Percentiles rank a stretch among this genome's conserved stretches.
These are phyloP conservation scores for Tipula confusa DNA, from an alignment of 2,888 invertebrate genomes.

Conservation along the genomic window DNA sequence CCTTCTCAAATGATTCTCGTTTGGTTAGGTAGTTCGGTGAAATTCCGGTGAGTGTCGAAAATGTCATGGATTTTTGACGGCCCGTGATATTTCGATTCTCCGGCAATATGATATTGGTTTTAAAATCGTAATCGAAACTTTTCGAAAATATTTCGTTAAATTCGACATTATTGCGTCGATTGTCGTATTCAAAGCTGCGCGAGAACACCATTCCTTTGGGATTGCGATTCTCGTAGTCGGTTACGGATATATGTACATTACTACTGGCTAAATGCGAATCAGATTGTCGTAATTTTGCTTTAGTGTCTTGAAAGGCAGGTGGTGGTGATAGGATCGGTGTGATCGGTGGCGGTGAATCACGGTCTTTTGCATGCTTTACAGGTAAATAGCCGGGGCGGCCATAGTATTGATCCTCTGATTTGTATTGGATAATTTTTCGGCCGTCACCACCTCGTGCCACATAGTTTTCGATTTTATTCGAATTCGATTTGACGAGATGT, in stretches of 20 bases:
- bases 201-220: slow-evolving; percentile 49
- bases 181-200: slow-evolving; percentile 49
- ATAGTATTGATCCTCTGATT: not conserved
- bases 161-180: slow-evolving; percentile 43
- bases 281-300: slow-evolving; percentile 39
- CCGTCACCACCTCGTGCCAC: slow-evolving; percentile 48
- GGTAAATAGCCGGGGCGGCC: slow-evolving; percentile 50
- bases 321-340: slow-evolving; percentile 68
- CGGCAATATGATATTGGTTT: slow-evolving; percentile 34
- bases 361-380: slow-evolving; percentile 45
- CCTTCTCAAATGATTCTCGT: slow-evolving; percentile 40
- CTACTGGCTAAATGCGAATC: slow-evolving; percentile 9
- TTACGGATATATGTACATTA: slow-evolving; percentile 30
- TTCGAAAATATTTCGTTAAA: slow-evolving; percentile 49
- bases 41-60: slow-evolving; percentile 48
- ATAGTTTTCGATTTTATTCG: slow-evolving; percentile 47
- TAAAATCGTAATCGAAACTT: slow-evolving; percentile 49
- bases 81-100: slow-evolving; percentile 33
- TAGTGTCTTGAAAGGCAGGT: slow-evolving; percentile 62
- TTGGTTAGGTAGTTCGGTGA: slow-evolving; percentile 49
- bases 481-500: not conserved
- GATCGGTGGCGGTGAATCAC: slow-evolving; percentile 59
- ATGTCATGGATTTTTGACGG: slow-evolving; percentile 43
- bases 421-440: slow-evolving; percentile 35
- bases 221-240: slow-evolving; percentile 27